phyloP scores from a whole-genome alignment of 92 coral and sea anemone genomes.

The Montipora capitata region DNA sequence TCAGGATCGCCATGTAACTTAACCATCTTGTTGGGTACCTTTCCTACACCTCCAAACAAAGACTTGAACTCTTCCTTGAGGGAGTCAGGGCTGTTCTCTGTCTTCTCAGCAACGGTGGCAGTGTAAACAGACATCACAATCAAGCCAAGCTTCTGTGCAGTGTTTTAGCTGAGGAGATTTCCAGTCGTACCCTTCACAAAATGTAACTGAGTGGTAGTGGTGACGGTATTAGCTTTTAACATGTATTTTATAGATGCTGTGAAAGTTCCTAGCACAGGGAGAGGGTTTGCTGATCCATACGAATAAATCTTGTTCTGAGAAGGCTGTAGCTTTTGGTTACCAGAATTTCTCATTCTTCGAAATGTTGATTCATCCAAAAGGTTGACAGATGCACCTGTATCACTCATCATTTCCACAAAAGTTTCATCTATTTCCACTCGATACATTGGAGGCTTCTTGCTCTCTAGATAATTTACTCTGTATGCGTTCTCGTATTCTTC shows the following conservation, averaged over 20 bases:
- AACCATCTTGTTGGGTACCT: not conserved
- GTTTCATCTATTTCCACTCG: constrained; percentile 58
- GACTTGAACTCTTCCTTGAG: constrained; percentile 42
- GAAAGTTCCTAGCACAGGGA: constrained; percentile 58
- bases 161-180: constrained; percentile 68
- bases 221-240: constrained; percentile 55
- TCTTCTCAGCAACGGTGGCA: constrained; percentile 22
- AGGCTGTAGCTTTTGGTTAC: constrained; percentile 15
- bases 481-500: constrained; percentile 46
- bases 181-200: constrained; percentile 70
- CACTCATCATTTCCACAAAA: constrained; percentile 59
- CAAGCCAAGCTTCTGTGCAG: constrained; percentile 70
- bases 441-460: constrained; percentile 57
- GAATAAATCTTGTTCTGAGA: constrained; percentile 42
- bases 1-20: not conserved
- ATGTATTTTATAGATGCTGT: constrained; percentile 40
- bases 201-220: constrained; percentile 59
- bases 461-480: constrained; percentile 17
- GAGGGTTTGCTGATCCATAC: constrained; percentile 44
- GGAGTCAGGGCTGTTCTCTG: not conserved
- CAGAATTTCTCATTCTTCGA: constrained; percentile 19
- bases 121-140: constrained; percentile 48
- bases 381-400: constrained; percentile 64
- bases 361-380: too few relatives aligned
- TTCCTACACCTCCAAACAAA: constrained; percentile 17